Base-by-base conservation (phyloP, 2,888 invertebrate genomes). In the Monochamus alternatus region DNA sequence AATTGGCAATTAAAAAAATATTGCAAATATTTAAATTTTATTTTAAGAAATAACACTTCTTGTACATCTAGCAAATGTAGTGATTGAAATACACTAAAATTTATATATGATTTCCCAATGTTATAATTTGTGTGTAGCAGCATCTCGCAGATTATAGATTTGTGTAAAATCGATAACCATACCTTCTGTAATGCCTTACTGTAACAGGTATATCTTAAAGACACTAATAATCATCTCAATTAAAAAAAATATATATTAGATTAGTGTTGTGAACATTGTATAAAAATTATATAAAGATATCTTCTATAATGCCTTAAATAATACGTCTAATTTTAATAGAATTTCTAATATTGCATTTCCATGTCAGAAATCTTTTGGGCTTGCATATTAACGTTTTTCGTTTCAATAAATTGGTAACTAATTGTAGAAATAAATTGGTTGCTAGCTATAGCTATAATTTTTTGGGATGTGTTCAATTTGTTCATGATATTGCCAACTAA, bases 401-500 rank as follows among this genome's bases (percentile, higher is more conserved):
- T 22, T 14, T 55, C n/a, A n/a, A 7, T 55, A 55, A 3, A 14
- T 47, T n/a, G 5, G n/a, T 7, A 55, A 55, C n/a, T 22, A 22
- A 52, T 52, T 3, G 22, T 55, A 55, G 55, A 12, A 22, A 9
- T 55, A 55, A 55, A 7, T n/a, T 14, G 14, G 55, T 7, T 55
- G 4, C 7, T 22, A n/a, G 7, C 55, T 55, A 55, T 55, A 55
- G 55, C 3, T n/a, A n/a, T 55, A 55, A n/a, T 55, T 55, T 52
- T 9, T 51, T 55, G n/a, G n/a, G 58, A 43, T 68, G 52, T 66
- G 52, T 52, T 68, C 58, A 58, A 58, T 10, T 43, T 38, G n/a
- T 60, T 69, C 60, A 60, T 69, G 47, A 69, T 44, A 69, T 60
- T 59, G 60, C 60, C 69, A 22, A 14, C 30, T 30, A 31, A 47